These are phyloP conservation scores for Polypterus bichir DNA, from an alignment of 2,113 vertebrate genomes.

Conservation along the genomic window DNA sequence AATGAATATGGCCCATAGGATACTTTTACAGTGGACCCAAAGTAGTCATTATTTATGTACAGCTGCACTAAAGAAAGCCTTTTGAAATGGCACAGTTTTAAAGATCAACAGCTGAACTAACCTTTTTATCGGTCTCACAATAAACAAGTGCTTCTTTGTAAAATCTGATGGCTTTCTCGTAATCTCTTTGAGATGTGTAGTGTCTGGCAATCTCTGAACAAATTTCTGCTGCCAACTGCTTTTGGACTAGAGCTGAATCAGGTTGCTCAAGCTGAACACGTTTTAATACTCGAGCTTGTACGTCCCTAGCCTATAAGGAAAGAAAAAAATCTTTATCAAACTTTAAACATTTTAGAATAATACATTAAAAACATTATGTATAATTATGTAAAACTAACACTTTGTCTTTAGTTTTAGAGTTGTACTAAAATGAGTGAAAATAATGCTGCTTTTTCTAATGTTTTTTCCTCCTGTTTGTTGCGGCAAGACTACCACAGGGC, in stretches of 20 bases:
- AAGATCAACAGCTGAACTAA: constrained; percentile 44
- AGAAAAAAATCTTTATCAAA: constrained; percentile 6
- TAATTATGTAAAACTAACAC: no score
- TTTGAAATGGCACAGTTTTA: constrained; percentile 23
- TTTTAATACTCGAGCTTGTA: constrained; percentile 85
- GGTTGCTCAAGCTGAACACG: constrained; percentile 80
- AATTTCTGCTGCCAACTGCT: constrained; percentile 84
- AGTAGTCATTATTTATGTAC: constrained; percentile 12
- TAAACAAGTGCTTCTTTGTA: constrained; percentile 97
- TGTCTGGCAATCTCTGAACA: constrained; percentile 90
- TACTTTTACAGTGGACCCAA: not conserved
- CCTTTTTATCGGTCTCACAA: constrained; percentile 89
- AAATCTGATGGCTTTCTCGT: constrained; percentile 90
- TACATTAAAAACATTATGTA: no score
- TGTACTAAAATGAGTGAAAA: no score
- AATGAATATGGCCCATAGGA: not conserved
- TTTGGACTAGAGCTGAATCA: constrained; percentile 73
- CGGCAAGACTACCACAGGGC: no score
- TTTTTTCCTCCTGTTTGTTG: no score
- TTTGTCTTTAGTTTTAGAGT: no score
- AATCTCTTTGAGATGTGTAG: constrained; percentile 76
- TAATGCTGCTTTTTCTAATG: no score
- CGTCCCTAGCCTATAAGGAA: constrained; percentile 65
- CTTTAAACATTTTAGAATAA: no score
- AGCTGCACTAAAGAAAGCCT: constrained; percentile 39